Evolutionary conservation across 1,140 invertebrate genomes (phyloP).

Genomic region (Littorina saxatilis): DNA sequence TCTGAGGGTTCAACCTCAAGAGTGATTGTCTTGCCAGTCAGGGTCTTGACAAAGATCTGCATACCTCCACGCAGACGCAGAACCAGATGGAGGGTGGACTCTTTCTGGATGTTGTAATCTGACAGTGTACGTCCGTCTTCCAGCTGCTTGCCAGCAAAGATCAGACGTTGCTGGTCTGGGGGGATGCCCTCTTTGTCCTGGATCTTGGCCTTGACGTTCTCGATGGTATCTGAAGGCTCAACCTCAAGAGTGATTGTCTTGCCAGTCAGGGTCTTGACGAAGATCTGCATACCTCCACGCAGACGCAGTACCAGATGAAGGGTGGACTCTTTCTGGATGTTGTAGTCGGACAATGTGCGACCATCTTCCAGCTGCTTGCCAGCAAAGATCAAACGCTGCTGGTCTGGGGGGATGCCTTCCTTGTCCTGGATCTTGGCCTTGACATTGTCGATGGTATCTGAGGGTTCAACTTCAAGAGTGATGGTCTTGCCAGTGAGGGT

Average conservation of each 20-base stretch:
- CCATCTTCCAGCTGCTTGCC: constrained; percentile 81
- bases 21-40: constrained; percentile 92
- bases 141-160: constrained; percentile 89
- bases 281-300: constrained; percentile 88
- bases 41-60: constrained; percentile 59
- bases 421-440: constrained; percentile 81
- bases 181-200: constrained; percentile 85
- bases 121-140: constrained; percentile 90
- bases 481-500: constrained; percentile 96
- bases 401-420: constrained; percentile 80
- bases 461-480: constrained; percentile 93
- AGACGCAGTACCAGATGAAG: constrained; percentile 80
- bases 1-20: constrained; percentile 93
- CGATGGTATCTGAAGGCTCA: constrained; percentile 93
- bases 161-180: constrained; percentile 76
- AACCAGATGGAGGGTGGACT: constrained; percentile 87
- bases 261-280: constrained; percentile 93
- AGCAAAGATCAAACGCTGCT: constrained; percentile 73
- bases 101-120: constrained; percentile 86
- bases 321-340: constrained; percentile 95
- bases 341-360: constrained; percentile 85
- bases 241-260: constrained; percentile 97
- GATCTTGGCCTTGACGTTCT: constrained; percentile 72
- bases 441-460: constrained; percentile 88
- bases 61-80: constrained; percentile 87